Percentiles rank a stretch among this genome's conserved stretches.
Evolutionary conservation across 2,888 invertebrate genomes (phyloP).

Genomic region (Punctoribates punctum): DNA sequence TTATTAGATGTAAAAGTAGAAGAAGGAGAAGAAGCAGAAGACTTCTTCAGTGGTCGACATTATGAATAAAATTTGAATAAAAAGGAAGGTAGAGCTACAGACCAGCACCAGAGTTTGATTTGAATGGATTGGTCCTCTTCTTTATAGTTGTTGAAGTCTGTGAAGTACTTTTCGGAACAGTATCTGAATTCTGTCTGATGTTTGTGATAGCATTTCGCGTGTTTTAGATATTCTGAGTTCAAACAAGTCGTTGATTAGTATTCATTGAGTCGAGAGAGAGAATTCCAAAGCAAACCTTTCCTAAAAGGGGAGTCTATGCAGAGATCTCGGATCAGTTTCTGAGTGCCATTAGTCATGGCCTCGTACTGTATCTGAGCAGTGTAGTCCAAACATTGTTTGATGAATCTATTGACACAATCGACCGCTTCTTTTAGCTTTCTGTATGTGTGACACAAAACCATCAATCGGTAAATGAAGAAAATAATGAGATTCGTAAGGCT

Average conservation of each 20-base stretch:
- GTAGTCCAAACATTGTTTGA: neutral
- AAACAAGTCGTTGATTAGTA: neutral
- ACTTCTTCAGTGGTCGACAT: no score
- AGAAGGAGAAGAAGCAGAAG: no score
- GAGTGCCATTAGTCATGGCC: slow-evolving; percentile 22
- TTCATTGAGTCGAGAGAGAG: neutral
- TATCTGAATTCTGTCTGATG: neutral
- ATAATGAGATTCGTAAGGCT: neutral
- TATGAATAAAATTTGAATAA: neutral
- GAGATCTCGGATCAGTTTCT: slow-evolving; percentile 8
- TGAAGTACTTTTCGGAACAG: slow-evolving; percentile 17
- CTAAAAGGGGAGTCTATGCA: neutral
- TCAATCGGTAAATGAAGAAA: neutral
- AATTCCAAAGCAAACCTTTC: neutral
- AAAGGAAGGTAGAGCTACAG: neutral
- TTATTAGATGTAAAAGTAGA: neutral
- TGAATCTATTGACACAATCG: slow-evolving; percentile 24
- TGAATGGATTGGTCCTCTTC: slow-evolving; percentile 3
- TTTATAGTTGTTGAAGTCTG: neutral
- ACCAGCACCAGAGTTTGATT: slow-evolving; percentile 36
- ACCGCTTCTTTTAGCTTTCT: slow-evolving; percentile 2
- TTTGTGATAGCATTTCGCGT: slow-evolving; percentile 34
- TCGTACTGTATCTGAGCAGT: neutral
- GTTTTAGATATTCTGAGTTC: slow-evolving; percentile 24
- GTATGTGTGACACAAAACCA: neutral